These are phyloP conservation scores for Gavialis gangeticus DNA, from an alignment of 2,113 vertebrate genomes.

Conservation along the genomic window DNA sequence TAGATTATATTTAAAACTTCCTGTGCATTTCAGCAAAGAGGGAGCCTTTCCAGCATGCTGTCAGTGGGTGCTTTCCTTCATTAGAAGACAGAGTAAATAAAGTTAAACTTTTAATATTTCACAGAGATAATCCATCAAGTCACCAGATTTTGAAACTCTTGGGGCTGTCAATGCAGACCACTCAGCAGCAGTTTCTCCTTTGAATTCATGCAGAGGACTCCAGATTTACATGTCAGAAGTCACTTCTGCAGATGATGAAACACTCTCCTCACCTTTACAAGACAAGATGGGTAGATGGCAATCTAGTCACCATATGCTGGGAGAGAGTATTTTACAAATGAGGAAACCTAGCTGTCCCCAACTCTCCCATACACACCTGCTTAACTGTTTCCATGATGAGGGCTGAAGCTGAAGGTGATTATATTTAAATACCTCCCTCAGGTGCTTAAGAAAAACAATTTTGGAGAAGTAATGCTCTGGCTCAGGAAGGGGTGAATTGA, in stretches of 20 bases:
- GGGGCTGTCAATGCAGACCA: not conserved
- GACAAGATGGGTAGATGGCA: constrained; percentile 32
- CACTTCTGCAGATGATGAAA: constrained; percentile 47
- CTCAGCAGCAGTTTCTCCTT: not conserved
- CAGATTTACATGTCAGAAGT: not conserved
- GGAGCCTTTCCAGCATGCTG: not conserved
- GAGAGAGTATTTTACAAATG: constrained; percentile 17
- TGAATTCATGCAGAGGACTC: not conserved
- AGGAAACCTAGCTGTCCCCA: constrained; percentile 25
- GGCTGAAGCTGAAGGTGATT: constrained; percentile 51
- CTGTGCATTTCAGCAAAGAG: not conserved
- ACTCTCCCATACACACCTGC: constrained; percentile 46
- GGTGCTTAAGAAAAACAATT: constrained; percentile 9
- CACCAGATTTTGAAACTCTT: not conserved
- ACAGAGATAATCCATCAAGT: rapidly evolving
- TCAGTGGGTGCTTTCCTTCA: not conserved
- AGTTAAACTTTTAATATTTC: not conserved
- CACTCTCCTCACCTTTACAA: constrained; percentile 40
- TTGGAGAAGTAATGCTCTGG: constrained; percentile 47
- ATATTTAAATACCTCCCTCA: constrained; percentile 67
- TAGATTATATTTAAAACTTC: not conserved
- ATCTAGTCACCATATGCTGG: constrained; percentile 26
- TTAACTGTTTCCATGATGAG: constrained; percentile 34
- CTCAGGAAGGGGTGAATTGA: constrained; percentile 62
- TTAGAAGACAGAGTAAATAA: not conserved